Base-by-base conservation (phyloP, 2,797 vertebrate species). In the Onychomys leucogaster region DNA sequence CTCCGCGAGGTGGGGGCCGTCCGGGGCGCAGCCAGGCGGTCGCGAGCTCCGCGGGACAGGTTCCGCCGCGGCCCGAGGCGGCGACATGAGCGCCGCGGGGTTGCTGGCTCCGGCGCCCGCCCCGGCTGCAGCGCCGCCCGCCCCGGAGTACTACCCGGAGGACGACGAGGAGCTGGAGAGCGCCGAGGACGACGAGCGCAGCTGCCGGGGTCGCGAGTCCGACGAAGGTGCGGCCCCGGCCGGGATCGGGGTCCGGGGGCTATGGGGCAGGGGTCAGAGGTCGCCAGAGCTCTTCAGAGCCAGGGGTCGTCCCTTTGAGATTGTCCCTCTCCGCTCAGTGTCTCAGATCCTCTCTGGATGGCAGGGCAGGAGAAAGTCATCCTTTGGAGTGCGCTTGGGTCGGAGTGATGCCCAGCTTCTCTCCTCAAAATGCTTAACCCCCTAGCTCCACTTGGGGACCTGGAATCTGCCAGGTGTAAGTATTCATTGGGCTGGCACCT, bases 141-240 rank as follows among this genome's bases (percentile, higher is more conserved):
- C 99, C 89, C 99, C 99, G 95, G 99, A 99, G 97, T 99, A 99
- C 98, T 99, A 99, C 96, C 99, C 99, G 1, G 99, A 99, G 34
- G 99, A 99, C 95, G 99, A 99, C 94, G 99, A 99, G 67, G 99
- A 99, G 57, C 99, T 99, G 93, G 99, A 99, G 94, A 99, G 99
- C 97, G 99, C 99, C 6, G 99, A 99, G 80, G 99, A 99, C 88
- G 99, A 99, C 59, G 99, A 99, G 92, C 99, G 99, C 37, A 99
- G 99, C 98, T 99, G 99, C 94, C 99, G 99, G 87, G 99, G 99
- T 57, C 99, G 99, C 95, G 99, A 99, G 96, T 99, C 99, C 0
- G 99, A 99, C 83, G 99, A 99, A 99, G 99, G 99, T 99, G 93
- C 96, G 88, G 29, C n/a, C 61, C 2, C 25, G 0, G 13, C 29